Conservation (phyloP, 2,113 vertebrate genomes). For the Oreochromis niloticus region DNA sequence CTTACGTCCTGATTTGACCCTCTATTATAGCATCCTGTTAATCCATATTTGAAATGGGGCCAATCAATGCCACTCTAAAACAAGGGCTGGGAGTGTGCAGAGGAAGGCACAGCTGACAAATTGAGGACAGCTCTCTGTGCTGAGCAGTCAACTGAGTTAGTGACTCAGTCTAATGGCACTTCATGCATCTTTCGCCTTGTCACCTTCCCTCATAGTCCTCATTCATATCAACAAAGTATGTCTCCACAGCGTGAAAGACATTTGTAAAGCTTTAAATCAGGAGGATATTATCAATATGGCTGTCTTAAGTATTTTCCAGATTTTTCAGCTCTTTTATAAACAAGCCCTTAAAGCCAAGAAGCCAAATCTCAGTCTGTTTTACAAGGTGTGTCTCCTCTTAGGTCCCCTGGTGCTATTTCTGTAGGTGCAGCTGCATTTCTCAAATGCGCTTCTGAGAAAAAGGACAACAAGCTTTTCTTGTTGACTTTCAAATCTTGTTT, state of each 20-base stretch:
- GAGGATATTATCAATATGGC: not conserved
- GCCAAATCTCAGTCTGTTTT: not conserved
- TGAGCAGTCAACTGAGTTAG: not conserved
- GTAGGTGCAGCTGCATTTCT: constrained; percentile 56
- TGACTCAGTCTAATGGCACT: constrained; percentile 1
- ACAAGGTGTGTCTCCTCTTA: constrained; percentile 35
- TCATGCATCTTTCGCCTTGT: not conserved
- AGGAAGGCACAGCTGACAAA: constrained; percentile 25
- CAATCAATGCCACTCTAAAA: constrained; percentile 54
- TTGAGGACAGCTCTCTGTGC: constrained; percentile 36
- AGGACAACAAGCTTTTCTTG: constrained; percentile 33
- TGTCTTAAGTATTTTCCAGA: not conserved
- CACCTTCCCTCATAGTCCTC: not conserved
- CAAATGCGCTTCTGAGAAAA: constrained; percentile 19
- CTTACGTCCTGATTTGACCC: constrained; percentile 7
- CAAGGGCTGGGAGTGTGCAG: not conserved
- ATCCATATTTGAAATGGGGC: constrained; percentile 52
- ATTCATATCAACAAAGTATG: not conserved
- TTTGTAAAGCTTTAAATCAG: not conserved
- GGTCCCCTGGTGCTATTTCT: constrained; percentile 27
- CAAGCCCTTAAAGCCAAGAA: not conserved
- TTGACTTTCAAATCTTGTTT: not conserved
- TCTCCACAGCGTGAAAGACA: not conserved
- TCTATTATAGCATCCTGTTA: constrained; percentile 7
- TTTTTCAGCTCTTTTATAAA: not conserved